Evolutionary conservation across 2,888 invertebrate species (phyloP).

Genomic region (Masnerella sp.): DNA sequence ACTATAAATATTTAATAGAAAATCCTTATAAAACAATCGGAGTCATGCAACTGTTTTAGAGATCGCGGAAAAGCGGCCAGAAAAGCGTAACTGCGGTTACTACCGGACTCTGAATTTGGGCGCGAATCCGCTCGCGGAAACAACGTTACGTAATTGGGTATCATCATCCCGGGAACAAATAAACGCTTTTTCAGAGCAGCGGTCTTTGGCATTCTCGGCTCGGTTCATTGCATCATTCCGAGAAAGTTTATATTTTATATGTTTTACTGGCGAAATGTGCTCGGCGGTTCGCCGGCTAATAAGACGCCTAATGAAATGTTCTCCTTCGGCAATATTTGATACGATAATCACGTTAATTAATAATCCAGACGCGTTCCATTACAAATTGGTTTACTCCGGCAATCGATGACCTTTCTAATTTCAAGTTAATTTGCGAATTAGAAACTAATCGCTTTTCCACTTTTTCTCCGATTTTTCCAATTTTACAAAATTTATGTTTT

Average conservation of each 20-base stretch:
- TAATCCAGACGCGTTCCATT: conserved; percentile 10
- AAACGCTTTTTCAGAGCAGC: conserved; percentile 22
- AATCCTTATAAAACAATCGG: conserved; percentile 5
- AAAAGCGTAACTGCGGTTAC: conserved; percentile 37
- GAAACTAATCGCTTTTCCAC: conserved; percentile 6
- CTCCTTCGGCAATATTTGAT: conserved; percentile 22
- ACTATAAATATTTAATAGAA: conserved; percentile 14
- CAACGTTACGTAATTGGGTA: conserved; percentile 19
- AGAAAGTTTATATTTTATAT: conserved; percentile 50
- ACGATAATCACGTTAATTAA: conserved; percentile 30
- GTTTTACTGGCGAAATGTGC: conserved; percentile 34
- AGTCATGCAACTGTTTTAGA: not conserved
- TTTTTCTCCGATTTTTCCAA: not conserved
- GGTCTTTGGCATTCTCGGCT: conserved; percentile 38
- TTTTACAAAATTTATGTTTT: no score
- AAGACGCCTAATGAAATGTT: conserved; percentile 24
- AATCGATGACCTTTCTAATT: conserved; percentile 33
- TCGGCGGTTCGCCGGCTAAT: conserved; percentile 11
- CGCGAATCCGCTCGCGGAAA: conserved; percentile 35
- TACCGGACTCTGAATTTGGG: conserved; percentile 48
- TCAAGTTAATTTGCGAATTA: conserved; percentile 9
- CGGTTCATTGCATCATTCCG: conserved; percentile 44
- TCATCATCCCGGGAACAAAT: conserved; percentile 13
- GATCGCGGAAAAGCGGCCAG: conserved; percentile 30
- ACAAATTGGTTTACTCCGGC: conserved; percentile 18